Conservation (phyloP, 2,113 vertebrate species). For the Antigone vipio region DNA sequence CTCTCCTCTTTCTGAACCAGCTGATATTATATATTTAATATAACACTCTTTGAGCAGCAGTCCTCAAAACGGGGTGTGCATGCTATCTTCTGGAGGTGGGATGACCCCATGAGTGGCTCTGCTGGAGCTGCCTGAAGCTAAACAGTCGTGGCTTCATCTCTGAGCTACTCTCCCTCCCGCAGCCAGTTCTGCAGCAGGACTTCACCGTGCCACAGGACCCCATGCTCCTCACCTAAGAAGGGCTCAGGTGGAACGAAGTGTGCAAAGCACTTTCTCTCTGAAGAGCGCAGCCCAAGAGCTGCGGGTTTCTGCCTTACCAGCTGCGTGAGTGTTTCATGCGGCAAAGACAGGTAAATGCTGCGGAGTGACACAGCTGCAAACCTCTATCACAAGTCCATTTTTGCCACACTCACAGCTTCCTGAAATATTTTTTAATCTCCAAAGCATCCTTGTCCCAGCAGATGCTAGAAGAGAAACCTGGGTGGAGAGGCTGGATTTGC, state of each 20-base stretch:
- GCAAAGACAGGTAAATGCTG: neutral
- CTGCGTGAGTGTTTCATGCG: neutral
- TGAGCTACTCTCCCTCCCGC: neutral
- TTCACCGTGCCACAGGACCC: neutral
- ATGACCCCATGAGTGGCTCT: neutral
- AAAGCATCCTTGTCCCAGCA: neutral
- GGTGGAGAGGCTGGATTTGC: neutral
- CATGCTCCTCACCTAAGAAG: neutral
- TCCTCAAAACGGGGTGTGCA: neutral
- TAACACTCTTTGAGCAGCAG: neutral
- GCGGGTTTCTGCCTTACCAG: neutral
- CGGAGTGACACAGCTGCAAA: neutral
- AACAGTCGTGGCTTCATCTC: neutral
- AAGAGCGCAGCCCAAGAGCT: neutral
- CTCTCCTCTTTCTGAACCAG: neutral
- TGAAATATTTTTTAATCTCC: neutral
- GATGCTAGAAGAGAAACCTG: neutral
- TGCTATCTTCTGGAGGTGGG: neutral
- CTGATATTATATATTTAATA: neutral
- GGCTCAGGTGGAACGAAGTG: fast-evolving
- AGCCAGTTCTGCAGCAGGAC: neutral
- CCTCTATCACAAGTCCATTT: neutral
- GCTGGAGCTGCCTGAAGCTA: neutral
- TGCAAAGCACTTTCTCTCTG: neutral
- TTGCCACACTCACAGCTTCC: neutral